Base-by-base conservation (phyloP, 2,888 invertebrate species). In the Macrophya alboannulata region DNA sequence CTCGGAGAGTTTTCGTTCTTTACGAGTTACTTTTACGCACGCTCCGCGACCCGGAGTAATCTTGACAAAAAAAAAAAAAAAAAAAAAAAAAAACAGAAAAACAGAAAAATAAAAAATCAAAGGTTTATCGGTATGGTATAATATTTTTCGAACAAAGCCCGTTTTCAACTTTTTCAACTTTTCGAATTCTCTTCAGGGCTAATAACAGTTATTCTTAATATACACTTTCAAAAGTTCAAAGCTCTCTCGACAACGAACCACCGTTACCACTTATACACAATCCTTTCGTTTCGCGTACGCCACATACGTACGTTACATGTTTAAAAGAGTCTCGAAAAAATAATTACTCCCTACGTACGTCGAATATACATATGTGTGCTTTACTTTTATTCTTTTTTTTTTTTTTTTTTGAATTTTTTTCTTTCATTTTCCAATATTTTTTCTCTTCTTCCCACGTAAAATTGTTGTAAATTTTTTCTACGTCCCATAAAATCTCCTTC, bases 141-240 rank as follows among this genome's bases (percentile, higher is more conserved):
- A 31, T 76, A 48, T 55, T 51, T 31, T 37, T 31, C 31, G 77
- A 77, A 81, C 59, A 62, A 62, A 59, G 62, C 5, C 62, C 37
- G 12, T 43, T 79, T 79, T 55, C 55, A 62, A 62, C 21, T 25
- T 62, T 37, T 68, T 68, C 68, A 77, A 79, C 21, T 81, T 62
- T 62, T 62, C 17, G 17, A 31, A 68, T 17, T 37, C 51, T 81
- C 62, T n/a, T 31, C 40, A 10, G 31, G 31, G 43, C 40, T 59
- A 62, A 62, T 81, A 62, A 81, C 51, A 62, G 21, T 81, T 43
- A 77, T 77, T 77, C 21, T 77, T 31, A 21, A 21, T n/a, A 31
- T 51, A 51, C 9, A 45, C 31, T 10, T 55, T 4, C 10, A 31
- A 77, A 31, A 77, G 55, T 55, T 77, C 77, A 55, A 77, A 77